Evolutionary conservation across 2,888 invertebrate species (phyloP).

Genomic region (Mycalesis mineus): DNA sequence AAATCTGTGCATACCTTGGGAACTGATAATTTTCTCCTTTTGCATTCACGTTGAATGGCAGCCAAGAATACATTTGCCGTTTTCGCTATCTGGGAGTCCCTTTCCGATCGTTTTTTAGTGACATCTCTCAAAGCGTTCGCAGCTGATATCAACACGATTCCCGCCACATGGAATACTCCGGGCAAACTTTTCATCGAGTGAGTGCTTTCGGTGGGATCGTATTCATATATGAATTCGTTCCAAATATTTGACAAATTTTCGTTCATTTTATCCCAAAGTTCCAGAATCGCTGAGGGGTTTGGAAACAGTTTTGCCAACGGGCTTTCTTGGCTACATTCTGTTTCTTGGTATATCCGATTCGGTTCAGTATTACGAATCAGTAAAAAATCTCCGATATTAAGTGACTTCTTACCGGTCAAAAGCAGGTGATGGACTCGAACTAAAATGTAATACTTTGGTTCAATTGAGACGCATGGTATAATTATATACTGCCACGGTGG

Average conservation of each 20-base stretch:
- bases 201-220: slow-evolving; percentile 87
- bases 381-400: slow-evolving; percentile 86
- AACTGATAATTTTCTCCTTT: slow-evolving; percentile 59
- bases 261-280: slow-evolving; percentile 81
- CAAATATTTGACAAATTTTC: slow-evolving; percentile 85
- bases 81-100: slow-evolving; percentile 49
- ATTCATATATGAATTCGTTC: slow-evolving; percentile 88
- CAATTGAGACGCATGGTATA: slow-evolving; percentile 77
- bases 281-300: slow-evolving; percentile 80
- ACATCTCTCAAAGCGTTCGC: slow-evolving; percentile 81
- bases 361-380: slow-evolving; percentile 75
- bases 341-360: slow-evolving; percentile 48
- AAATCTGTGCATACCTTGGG: slow-evolving; percentile 64
- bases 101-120: slow-evolving; percentile 66
- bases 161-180: slow-evolving; percentile 79
- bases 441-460: slow-evolving; percentile 82
- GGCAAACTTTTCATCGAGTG: slow-evolving; percentile 79
- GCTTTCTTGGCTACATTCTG: slow-evolving; percentile 53
- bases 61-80: slow-evolving; percentile 67
- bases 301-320: slow-evolving; percentile 77
- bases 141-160: slow-evolving; percentile 80
- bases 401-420: slow-evolving; percentile 82
- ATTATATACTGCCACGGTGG: slow-evolving; percentile 91
- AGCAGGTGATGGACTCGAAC: slow-evolving; percentile 87
- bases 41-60: slow-evolving; percentile 59